Conservation (phyloP, 2,888 invertebrate species). For the Nysson spinosus region DNA sequence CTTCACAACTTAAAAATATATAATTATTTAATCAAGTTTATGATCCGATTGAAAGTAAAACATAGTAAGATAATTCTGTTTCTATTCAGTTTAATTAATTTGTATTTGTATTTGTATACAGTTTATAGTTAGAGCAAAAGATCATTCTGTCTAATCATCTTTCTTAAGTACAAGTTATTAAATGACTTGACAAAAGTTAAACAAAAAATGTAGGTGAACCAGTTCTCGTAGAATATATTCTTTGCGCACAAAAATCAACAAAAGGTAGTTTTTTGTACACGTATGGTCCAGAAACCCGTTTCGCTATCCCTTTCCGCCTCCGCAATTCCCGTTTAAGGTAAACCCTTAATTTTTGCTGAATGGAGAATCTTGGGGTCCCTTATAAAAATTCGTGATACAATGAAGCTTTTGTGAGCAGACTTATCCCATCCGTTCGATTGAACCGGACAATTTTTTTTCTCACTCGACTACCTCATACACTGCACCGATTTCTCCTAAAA, state of each 20-base stretch:
- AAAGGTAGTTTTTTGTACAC: constrained; percentile 60
- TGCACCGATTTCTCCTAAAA: constrained; percentile 53
- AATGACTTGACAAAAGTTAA: too few species aligned
- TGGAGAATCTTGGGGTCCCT: constrained; percentile 66
- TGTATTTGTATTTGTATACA: too few species aligned
- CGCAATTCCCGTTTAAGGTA: constrained; percentile 60
- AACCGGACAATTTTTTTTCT: constrained; percentile 61
- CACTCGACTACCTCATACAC: constrained; percentile 15
- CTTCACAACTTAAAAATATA: too few species aligned
- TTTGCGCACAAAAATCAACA: constrained; percentile 3
- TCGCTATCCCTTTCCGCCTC: constrained; percentile 70
- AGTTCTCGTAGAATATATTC: too few species aligned
- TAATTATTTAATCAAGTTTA: too few species aligned
- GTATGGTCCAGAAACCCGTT: constrained; percentile 66
- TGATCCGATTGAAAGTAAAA: too few species aligned
- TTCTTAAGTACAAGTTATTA: too few species aligned
- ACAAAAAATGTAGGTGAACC: too few species aligned
- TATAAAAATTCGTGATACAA: constrained; percentile 71
- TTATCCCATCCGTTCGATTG: constrained; percentile 71
- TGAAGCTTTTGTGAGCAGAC: constrained; percentile 67
- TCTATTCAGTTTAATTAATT: too few species aligned
- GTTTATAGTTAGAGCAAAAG: too few species aligned
- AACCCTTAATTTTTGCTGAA: constrained; percentile 73
- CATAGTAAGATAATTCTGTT: too few species aligned
- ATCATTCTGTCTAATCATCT: too few species aligned